Base-by-base conservation (phyloP, 1,140 invertebrate species). In the Bactericera cockerelli region DNA sequence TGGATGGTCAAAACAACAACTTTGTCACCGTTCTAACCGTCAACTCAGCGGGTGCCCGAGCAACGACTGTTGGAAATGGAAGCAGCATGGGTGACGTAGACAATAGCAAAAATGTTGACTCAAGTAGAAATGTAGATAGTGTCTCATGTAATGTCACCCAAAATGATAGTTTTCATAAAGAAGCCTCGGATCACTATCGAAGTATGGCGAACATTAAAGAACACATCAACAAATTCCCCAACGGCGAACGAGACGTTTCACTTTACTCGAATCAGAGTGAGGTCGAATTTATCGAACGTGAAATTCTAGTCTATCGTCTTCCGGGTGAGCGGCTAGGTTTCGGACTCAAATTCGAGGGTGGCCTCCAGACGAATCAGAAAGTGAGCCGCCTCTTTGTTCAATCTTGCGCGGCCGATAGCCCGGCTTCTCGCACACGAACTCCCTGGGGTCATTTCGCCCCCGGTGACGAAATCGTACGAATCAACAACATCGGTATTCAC, bases 311-410 rank as follows among this genome's bases (percentile, higher is more conserved):
- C 10, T 87, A 86, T 65, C 77, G 91, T 58, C 75, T 93, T 57
- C 87, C 89, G 0, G 91, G 90, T 0, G 91, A 93, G 70, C 79
- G 88, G 38, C 72, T 96, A 0, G 92, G 92, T 0, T 88, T 96
- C 67, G 89, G 89, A 0, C 72, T 95, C 0, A 89, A 91, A 69
- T 93, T 96, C 69, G 89, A 94, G 71, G 90, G 89, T 28, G 89
- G 88, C 2, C 83, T 84, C 2, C 82, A 83, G 62, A 83, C 81
- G 22, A 76, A 76, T 11, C 86, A 90, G 67, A 79, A 79, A 55
- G 80, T 87, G 2, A 71, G 77, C 8, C 77, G 83, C 61, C 75
- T 95, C 19, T 84, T 89, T 56, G 89, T 95, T 57, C 89, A 94
- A 67, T 91, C 87, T 64, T 89, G 91, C 68, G 88, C 89, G 22